phyloP scores from a whole-genome alignment of 2,113 vertebrate genomes.

The Podarcis muralis region DNA sequence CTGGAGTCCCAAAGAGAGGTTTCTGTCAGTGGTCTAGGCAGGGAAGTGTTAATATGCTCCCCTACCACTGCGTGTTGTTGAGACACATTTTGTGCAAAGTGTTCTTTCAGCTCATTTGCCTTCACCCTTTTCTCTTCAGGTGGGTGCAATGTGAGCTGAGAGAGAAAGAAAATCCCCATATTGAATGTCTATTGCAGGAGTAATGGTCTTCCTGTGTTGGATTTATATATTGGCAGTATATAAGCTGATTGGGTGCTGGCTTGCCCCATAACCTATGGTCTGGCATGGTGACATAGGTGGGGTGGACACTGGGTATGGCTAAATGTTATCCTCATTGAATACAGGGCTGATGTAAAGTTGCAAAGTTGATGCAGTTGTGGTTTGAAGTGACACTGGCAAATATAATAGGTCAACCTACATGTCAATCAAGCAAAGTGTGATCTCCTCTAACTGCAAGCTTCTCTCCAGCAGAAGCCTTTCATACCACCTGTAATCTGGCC shows the following conservation, averaged over 20 bases:
- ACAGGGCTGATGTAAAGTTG: too few species aligned
- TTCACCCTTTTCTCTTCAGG: neutral
- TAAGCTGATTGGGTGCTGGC: neutral
- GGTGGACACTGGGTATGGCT: neutral
- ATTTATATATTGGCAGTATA: neutral
- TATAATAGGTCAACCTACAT: too few species aligned
- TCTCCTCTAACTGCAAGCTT: neutral
- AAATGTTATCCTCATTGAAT: neutral
- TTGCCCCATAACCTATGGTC: neutral
- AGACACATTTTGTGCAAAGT: neutral
- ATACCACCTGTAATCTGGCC: neutral
- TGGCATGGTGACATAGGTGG: neutral
- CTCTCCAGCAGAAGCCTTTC: neutral
- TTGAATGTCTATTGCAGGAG: neutral
- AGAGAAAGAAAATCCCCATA: neutral
- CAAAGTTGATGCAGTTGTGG: neutral
- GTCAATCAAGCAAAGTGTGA: too few species aligned
- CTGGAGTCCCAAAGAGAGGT: neutral
- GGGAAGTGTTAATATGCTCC: neutral
- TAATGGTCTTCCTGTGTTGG: neutral
- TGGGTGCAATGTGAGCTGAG: neutral
- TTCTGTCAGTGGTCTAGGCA: neutral
- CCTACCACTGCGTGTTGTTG: neutral
- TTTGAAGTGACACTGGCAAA: neutral
- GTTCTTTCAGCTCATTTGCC: neutral